A percentile compares a stretch with the other conserved stretches of the same genome.
These are phyloP conservation scores for Gopherus evgoodei DNA, from an alignment of 2,113 vertebrate species.

Conservation along the genomic window DNA sequence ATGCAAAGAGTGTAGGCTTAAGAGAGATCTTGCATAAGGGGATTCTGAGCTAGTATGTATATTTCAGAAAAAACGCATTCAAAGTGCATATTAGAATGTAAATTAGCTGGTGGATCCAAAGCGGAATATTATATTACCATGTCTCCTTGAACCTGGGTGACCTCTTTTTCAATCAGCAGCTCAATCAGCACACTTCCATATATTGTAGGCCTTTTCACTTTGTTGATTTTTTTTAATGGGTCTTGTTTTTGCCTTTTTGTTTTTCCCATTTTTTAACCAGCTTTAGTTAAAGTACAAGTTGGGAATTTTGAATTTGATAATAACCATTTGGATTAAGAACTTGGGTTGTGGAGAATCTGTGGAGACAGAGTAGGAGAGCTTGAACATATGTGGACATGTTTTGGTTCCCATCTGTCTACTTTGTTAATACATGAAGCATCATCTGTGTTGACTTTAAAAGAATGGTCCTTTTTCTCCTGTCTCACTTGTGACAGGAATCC, in stretches of 20 bases:
- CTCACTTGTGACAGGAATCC: neutral
- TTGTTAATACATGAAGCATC: neutral
- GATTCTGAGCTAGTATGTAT: neutral
- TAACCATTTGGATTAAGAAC: too few species aligned
- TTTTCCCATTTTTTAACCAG: neutral
- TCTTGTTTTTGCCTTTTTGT: accelerated
- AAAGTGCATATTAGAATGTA: accelerated
- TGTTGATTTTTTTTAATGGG: neutral
- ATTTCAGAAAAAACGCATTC: neutral
- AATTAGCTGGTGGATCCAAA: neutral
- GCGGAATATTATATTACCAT: neutral
- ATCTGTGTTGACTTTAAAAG: neutral
- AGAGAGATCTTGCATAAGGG: neutral
- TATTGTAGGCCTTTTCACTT: too few species aligned
- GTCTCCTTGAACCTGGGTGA: neutral
- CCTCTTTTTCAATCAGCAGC: neutral
- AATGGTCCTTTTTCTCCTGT: neutral
- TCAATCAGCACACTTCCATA: neutral
- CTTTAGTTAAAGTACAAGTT: neutral
- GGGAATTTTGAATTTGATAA: neutral
- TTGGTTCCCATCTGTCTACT: neutral
- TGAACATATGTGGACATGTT: accelerated
- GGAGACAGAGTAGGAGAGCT: neutral
- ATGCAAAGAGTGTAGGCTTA: neutral
- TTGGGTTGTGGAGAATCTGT: neutral